Percentiles rank a stretch among this genome's conserved stretches.
Evolutionary conservation across 2,113 vertebrate species (phyloP).

Genomic region (Baryphthengus martii): DNA sequence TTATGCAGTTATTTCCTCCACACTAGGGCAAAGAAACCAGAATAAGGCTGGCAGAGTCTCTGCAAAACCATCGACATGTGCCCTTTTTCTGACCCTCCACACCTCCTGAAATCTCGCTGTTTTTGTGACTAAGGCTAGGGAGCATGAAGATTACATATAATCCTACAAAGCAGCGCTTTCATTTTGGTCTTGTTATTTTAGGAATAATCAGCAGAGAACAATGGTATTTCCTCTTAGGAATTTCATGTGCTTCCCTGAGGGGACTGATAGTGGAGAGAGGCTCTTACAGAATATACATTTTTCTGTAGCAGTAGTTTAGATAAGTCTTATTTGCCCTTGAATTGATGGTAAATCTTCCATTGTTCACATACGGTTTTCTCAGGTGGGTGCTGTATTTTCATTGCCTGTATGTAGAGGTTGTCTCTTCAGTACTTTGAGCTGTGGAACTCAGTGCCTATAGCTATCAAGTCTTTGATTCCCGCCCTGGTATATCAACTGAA

Average conservation of each 20-base stretch:
- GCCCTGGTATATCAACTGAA: fast-evolving
- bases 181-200: constrained; percentile 36
- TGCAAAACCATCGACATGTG: background rate
- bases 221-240: background rate
- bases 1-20: background rate
- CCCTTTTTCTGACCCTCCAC: background rate
- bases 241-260: background rate
- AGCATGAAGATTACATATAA: background rate
- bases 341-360: background rate
- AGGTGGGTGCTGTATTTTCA: background rate
- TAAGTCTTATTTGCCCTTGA: background rate
- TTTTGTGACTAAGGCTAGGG: background rate
- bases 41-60: background rate
- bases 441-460: background rate
- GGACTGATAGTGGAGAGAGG: background rate
- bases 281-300: background rate
- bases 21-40: fast-evolving
- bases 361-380: background rate
- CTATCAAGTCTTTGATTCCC: background rate
- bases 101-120: background rate
- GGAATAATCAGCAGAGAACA: constrained; percentile 15
- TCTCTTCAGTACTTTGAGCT: background rate
- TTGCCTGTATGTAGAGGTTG: background rate
- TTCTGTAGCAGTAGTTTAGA: background rate
- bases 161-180: background rate